Base-by-base conservation (phyloP, 2,113 vertebrate species). In the Zootoca vivipara region DNA sequence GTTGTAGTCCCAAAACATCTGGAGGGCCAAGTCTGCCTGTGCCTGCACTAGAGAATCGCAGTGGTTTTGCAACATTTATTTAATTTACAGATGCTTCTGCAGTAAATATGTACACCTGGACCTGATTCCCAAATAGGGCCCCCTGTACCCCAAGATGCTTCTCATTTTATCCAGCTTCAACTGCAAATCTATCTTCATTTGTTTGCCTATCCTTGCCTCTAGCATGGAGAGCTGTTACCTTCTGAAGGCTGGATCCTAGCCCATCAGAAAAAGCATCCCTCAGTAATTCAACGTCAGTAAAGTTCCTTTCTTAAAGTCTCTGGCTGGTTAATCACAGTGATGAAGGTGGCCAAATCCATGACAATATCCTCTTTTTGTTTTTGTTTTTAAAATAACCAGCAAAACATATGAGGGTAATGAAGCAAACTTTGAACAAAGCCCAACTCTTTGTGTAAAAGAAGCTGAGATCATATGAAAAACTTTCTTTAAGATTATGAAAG, bases 401-500 rank as follows among this genome's bases (percentile, higher is more conserved):
- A 38, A 74, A n/a, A 40, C 28, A 64, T 22, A 65, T 72, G 58
- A 20, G 80, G 22, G 38, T 20, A 82, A n/a, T 52, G 56, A 40
- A 83, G 38, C 40, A 35, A 38, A 35, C 58, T 65, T 46, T 83
- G 58, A 75, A 7, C 28, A 77, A 9, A 33, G 33, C 9, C 35
- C 56, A 40, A 33, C 13, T 52, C n/a, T 52, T 78, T 83, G 62
- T 67, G 58, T 22, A 52, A 88, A 85, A 83, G n/a, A 67, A 18
- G 72, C 72, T 83, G 72, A 88, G 22, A 35, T 35, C 87, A 88
- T 52, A 69, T 35, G 40, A 64, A 83, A 77, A 77, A 58, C 33
- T 46, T 64, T 46, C 56, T 88, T 67, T 77, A 35, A 67, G 40
- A 67, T 87, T 82, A 75, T 77, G 81, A 88, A 78, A 67, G 58